Base-by-base conservation (phyloP, 2,113 vertebrate species). In the Chiloscyllium plagiosum region DNA sequence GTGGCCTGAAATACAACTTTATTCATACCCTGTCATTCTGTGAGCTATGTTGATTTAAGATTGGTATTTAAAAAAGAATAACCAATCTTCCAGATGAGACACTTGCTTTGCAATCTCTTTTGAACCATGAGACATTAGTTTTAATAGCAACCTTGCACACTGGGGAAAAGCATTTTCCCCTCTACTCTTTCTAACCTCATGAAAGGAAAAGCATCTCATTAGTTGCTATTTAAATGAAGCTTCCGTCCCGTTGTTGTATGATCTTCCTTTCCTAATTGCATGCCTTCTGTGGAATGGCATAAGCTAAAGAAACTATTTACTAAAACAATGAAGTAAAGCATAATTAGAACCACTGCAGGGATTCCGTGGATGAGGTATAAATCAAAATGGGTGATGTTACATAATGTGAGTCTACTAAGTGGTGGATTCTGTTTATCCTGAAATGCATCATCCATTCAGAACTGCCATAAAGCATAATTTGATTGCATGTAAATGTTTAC, bases 221-320 rank as follows among this genome's bases (percentile, higher is more conserved):
- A 66, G 89, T 93, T 68, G 61, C 89, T 66, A 66, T 93, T 92
- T 37, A 93, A 93, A 66, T 93, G 33, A 92, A n/a, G 56, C 56
- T 61, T 52, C 87, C 52, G 37, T 61, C 56, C 56, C 13, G 37
- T 93, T 93, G 89, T 68, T 19, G 17, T 17, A 93, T n/a, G 65
- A 72, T 50, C 47, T 52, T 70, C 65, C 66, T 47, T 70, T 95
- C 5, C 47, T 76, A 29, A 52, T 95, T 52, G 47, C 24, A 42
- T 50, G 24, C 17, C 24, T 52, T 15, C 24, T 95, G 94, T 22
- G 26, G 26, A 72, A 72, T 95, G 69, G 8, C 17, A 37, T 72
- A 47, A 95, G 66, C 37, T 8, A 94, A 94, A 94, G n/a, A 94
- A 24, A 76, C 29, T 17, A 42, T 93, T n/a, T 47, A 47, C 33